Evolutionary conservation across 1,140 invertebrate species (phyloP).

Genomic region (Pomacea maculata): DNA sequence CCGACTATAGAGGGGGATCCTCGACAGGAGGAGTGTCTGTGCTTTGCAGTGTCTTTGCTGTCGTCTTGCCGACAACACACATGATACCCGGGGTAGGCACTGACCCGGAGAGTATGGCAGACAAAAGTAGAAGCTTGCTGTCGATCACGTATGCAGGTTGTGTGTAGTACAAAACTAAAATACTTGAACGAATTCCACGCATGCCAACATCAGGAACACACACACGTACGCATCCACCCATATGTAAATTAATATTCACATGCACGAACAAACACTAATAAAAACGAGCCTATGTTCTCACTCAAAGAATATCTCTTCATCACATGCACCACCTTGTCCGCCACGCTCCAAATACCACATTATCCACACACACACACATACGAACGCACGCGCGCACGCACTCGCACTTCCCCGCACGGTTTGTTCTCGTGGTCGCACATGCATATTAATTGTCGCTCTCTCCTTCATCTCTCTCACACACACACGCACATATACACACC

Average conservation of each 20-base stretch:
- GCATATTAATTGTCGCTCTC: background rate
- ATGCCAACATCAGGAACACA: background rate
- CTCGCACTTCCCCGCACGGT: background rate
- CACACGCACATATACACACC: background rate
- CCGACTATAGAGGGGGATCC: no score
- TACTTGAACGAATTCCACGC: background rate
- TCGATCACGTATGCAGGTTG: background rate
- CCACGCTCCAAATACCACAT: background rate
- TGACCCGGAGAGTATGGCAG: background rate
- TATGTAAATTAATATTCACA: background rate
- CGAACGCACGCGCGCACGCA: background rate
- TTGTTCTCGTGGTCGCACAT: background rate
- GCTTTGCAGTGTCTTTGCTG: no score
- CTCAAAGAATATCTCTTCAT: background rate
- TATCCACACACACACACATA: background rate
- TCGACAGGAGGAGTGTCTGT: no score
- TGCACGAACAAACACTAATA: background rate
- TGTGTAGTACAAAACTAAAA: background rate
- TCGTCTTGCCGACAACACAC: no score
- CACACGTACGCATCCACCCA: background rate
- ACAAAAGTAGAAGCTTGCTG: background rate
- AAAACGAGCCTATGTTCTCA: background rate
- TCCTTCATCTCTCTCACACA: background rate
- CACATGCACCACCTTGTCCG: no score
- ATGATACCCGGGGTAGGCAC: no score